These are phyloP conservation scores for Fopius arisanus DNA, from an alignment of 1,140 invertebrate genomes.

Conservation along the genomic window DNA sequence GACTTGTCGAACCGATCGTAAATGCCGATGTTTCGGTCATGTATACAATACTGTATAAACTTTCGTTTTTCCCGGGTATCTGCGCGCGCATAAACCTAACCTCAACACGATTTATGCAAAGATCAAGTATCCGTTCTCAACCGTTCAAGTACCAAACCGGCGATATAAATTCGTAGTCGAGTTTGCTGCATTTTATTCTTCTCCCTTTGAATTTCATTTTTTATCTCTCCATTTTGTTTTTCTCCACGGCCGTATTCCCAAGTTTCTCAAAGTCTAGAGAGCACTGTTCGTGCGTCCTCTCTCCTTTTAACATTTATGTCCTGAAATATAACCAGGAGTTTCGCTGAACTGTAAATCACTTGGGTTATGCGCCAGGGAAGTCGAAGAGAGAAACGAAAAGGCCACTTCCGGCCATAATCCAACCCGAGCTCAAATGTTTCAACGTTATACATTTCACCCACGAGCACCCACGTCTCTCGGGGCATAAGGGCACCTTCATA, in stretches of 20 bases:
- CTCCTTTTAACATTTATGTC: neutral
- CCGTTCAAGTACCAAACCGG: neutral
- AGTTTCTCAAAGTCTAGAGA: neutral
- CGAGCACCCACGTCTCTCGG: neutral
- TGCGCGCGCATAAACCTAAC: conserved; percentile 44
- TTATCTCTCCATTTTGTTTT: neutral
- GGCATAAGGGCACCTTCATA: neutral
- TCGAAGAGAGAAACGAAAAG: neutral
- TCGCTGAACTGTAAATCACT: conserved; percentile 25
- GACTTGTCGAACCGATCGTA: conserved; percentile 14
- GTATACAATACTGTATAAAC: conserved; percentile 41
- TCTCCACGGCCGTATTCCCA: neutral
- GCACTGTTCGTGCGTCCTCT: neutral
- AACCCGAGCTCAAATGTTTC: neutral
- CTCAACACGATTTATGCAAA: conserved; percentile 55
- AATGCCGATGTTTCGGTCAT: conserved; percentile 12
- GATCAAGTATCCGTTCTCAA: conserved; percentile 24
- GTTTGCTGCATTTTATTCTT: neutral
- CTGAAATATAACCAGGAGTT: conserved; percentile 17
- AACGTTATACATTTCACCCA: conserved; percentile 13
- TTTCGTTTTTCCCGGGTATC: conserved; percentile 58
- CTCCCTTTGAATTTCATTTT: neutral
- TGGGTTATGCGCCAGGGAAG: conserved; percentile 17
- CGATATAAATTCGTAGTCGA: neutral
- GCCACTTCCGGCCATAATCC: conserved; percentile 20